These are phyloP conservation scores for Notoglanidium macrostoma DNA, from an alignment of 2,797 vertebrate genomes.

Conservation along the genomic window DNA sequence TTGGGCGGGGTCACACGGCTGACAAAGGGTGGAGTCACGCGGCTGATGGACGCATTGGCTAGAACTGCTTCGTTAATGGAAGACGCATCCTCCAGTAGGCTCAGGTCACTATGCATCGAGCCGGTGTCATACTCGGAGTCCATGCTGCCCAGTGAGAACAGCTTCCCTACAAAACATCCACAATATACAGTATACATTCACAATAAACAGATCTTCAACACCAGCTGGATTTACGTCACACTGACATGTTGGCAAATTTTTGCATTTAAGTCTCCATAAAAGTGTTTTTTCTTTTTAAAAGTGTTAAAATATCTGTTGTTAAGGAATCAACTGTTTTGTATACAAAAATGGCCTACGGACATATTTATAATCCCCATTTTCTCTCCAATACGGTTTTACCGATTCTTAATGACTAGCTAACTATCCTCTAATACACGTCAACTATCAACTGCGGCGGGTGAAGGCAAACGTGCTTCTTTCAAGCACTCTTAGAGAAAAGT, in stretches of 20 bases:
- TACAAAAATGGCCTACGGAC: background rate
- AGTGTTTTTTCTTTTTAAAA: background rate
- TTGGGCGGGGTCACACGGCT: constrained; percentile 82
- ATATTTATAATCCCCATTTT: too few species aligned
- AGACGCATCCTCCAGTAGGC: constrained; percentile 84
- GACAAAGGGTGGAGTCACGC: constrained; percentile 78
- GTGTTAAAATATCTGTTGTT: background rate
- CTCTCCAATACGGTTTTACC: too few species aligned
- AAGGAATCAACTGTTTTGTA: background rate
- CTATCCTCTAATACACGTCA: too few species aligned
- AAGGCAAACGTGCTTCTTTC: too few species aligned
- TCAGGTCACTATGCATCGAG: constrained; percentile 85
- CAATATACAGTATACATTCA: background rate
- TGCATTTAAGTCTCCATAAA: background rate
- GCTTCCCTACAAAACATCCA: constrained; percentile 77
- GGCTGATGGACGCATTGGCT: constrained; percentile 72
- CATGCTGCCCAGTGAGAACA: constrained; percentile 89
- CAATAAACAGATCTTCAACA: background rate
- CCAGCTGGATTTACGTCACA: background rate
- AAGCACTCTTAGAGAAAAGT: too few species aligned
- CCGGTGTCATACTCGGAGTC: constrained; percentile 93
- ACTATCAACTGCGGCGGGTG: too few species aligned
- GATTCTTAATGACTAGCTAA: too few species aligned
- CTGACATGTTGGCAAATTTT: background rate
- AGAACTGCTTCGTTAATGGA: constrained; percentile 82